phyloP scores from a whole-genome alignment of 2,113 vertebrate species.

The Potamarius usumacintae region DNA sequence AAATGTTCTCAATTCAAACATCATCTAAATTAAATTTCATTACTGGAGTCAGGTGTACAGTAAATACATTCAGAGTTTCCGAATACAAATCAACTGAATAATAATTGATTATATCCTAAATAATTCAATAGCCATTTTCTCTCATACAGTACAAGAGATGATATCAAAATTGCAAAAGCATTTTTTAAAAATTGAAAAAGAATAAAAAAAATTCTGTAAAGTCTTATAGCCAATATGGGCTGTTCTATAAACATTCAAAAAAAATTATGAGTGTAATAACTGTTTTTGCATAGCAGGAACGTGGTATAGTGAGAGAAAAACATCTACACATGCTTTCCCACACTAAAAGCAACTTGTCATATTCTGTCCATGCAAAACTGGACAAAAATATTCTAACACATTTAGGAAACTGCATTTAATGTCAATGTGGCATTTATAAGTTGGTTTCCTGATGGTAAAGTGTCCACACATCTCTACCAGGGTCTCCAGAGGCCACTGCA shows the following conservation, averaged over 20 bases:
- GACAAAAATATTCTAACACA: constrained; percentile 38
- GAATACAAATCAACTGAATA: too few species aligned
- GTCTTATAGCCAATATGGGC: not conserved
- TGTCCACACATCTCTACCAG: constrained; percentile 41
- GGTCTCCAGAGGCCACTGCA: constrained; percentile 29
- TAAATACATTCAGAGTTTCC: too few species aligned
- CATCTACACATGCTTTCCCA: not conserved
- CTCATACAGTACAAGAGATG: too few species aligned
- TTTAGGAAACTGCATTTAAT: constrained; percentile 57
- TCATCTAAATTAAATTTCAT: too few species aligned
- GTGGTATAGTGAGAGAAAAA: not conserved
- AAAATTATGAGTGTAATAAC: not conserved
- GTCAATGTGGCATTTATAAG: constrained; percentile 51
- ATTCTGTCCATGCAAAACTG: constrained; percentile 9
- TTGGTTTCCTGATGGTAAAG: constrained; percentile 35
- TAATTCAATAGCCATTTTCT: too few species aligned
- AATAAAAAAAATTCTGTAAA: constrained; percentile 18
- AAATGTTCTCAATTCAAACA: too few species aligned
- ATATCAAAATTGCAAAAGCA: too few species aligned
- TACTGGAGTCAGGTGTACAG: too few species aligned
- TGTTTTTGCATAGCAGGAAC: constrained; percentile 11
- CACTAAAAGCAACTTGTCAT: constrained; percentile 34
- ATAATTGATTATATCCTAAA: too few species aligned
- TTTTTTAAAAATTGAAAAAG: not conserved
- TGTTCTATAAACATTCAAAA: not conserved